Percentiles rank a stretch among this genome's conserved stretches.
Conservation (phyloP, 2,888 invertebrate genomes). For the Toxonevra muliebris region DNA sequence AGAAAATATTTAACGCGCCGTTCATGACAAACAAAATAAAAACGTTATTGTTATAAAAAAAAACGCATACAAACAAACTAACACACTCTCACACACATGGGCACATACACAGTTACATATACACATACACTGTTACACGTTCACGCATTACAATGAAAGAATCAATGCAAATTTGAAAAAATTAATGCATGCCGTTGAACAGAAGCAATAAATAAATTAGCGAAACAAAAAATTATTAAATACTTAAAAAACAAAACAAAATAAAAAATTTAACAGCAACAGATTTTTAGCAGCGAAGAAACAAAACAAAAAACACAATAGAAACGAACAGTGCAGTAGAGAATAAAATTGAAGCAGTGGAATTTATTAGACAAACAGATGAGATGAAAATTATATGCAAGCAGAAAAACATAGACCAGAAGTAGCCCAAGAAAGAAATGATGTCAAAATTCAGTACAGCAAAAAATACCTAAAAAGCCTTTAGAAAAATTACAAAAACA, state of each 20-base stretch:
- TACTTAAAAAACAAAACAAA: slow-evolving; percentile 29
- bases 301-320: background rate
- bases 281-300: background rate
- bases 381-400: background rate
- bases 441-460: background rate
- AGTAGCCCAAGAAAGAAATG: slow-evolving; percentile 1
- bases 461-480: background rate
- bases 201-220: slow-evolving; percentile 32
- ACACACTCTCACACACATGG: slow-evolving; percentile 5
- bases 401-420: background rate
- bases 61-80: slow-evolving; percentile 34
- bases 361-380: background rate
- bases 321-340: background rate
- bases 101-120: slow-evolving; percentile 10
- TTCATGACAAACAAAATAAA: slow-evolving; percentile 38
- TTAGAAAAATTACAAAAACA: slow-evolving; percentile 21
- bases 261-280: slow-evolving; percentile 15
- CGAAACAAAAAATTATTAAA: slow-evolving; percentile 10
- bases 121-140: background rate
- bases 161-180: background rate
- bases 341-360: background rate
- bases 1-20: slow-evolving; percentile 34
- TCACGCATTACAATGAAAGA: background rate
- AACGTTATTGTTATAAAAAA: slow-evolving; percentile 25
- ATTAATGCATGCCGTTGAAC: too few species aligned